These are phyloP conservation scores for Lapara coniferarum DNA, from an alignment of 2,888 invertebrate species.

Conservation along the genomic window DNA sequence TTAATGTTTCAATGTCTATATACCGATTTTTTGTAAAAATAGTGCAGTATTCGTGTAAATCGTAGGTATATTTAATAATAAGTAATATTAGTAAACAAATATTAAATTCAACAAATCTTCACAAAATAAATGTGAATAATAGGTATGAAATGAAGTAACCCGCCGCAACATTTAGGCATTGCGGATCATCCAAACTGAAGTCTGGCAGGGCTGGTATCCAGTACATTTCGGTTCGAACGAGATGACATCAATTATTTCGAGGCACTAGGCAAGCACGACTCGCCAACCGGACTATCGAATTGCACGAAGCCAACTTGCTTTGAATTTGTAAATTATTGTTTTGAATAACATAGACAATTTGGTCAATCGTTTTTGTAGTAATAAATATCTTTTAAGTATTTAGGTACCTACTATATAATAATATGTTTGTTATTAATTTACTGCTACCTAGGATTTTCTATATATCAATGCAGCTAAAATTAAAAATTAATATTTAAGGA, in stretches of 20 bases:
- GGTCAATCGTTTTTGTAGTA: neutral
- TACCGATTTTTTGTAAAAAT: too few relatives aligned
- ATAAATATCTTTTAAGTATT: neutral
- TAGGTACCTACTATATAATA: neutral
- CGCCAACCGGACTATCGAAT: conserved; percentile 42
- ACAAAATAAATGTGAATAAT: conserved; percentile 36
- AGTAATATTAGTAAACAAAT: too few relatives aligned
- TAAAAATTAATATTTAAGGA: too few relatives aligned
- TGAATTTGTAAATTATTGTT: conserved; percentile 51
- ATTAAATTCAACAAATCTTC: neutral
- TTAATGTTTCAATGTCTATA: too few relatives aligned
- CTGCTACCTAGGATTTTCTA: too few relatives aligned
- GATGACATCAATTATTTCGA: conserved; percentile 62
- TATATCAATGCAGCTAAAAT: too few relatives aligned
- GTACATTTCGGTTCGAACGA: conserved; percentile 48
- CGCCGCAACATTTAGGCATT: conserved; percentile 11
- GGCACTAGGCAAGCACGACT: conserved; percentile 39
- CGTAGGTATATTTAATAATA: too few relatives aligned
- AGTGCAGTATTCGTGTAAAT: too few relatives aligned
- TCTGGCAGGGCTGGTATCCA: conserved; percentile 36
- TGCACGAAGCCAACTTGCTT: conserved; percentile 48
- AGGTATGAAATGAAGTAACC: conserved; percentile 13
- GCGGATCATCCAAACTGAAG: conserved; percentile 20
- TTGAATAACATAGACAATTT: conserved; percentile 32
- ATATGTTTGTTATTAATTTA: too few relatives aligned